A percentile compares a stretch with the other conserved stretches of the same genome.
These are phyloP conservation scores for Pampusana beccarii DNA, from an alignment of 2,113 vertebrate genomes.

Conservation along the genomic window DNA sequence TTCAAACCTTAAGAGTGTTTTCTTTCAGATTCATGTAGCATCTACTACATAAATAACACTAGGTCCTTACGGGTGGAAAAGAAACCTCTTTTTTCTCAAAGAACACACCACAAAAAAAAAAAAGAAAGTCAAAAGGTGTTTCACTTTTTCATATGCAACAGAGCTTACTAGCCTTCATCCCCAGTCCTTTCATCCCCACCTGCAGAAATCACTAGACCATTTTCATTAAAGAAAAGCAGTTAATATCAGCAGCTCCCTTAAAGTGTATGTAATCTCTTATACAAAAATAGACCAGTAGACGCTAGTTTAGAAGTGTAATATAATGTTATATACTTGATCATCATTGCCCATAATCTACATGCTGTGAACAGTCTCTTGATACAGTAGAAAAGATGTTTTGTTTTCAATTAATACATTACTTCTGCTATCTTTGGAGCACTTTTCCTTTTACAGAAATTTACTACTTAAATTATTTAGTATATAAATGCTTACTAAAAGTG, in stretches of 20 bases:
- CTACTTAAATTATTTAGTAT: background rate
- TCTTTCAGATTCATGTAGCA: background rate
- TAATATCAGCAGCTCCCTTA: background rate
- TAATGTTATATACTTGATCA: background rate
- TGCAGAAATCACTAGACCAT: background rate
- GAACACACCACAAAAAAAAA: background rate
- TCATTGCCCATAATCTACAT: background rate
- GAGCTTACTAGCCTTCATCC: background rate
- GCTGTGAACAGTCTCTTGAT: background rate
- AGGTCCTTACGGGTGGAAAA: background rate
- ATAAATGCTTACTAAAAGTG: background rate
- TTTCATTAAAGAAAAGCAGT: background rate
- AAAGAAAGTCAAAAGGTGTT: background rate
- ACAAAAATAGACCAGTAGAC: background rate
- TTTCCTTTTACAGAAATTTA: background rate
- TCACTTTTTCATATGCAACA: background rate
- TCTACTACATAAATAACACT: background rate
- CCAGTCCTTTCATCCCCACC: background rate
- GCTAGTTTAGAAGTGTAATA: background rate
- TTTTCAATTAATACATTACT: background rate
- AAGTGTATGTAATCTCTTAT: background rate
- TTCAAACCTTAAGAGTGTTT: background rate
- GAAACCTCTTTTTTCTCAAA: background rate
- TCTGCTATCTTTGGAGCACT: background rate
- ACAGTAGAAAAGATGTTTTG: background rate